Evolutionary conservation across 1,140 invertebrate species (phyloP), one percentile per base, ranked within the genome.

Genomic region (Caenorhabditis elegans): DNA sequence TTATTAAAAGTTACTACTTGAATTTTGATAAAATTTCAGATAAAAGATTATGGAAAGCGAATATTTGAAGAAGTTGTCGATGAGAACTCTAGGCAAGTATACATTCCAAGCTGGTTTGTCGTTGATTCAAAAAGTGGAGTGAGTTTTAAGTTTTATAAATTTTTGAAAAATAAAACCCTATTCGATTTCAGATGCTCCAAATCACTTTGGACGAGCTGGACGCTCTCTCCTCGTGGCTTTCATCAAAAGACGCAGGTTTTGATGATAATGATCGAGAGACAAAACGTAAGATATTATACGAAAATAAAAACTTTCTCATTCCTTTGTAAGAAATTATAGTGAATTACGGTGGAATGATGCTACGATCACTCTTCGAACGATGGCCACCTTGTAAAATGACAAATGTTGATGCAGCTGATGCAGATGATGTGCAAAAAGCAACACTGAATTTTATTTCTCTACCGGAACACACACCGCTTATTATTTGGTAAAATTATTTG

Each of bases 61-160:
- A 96, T 2, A 94, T 98, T 92, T 91, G 97, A 99, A 47, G 94
- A 96, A 88, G 96, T 98, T 91, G 93, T 97, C 0, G 96, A 97
- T 88, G 94, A 94, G 90, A 92, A 94, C 85, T 95, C 94, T 84
- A 96, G 96, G 92, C 94, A 94, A 91, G 93, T 99, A 65, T 98
- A 94, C 91, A 96, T 99, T 86, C 98, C 98, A 49, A 98, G 95
- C 92, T 99, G 98, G 98, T 99, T 99, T 90, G 97, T 95, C 88
- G 95, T 99, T 76, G 97, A 99, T 92, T 92, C 98, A 6, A 99
- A 99, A 92, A 98, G 96, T 82, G 98, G 97, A 80, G 94, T 96
- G 91, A 90, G 92, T 92, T 60, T 70, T 78, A 46, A 10, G 17
- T 55, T 22, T 24, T 0, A 28, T 46, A 19, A 31, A 47, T 65